Conservation (phyloP, 2,888 invertebrate genomes). For the Aporophyla lueneburgensis region DNA sequence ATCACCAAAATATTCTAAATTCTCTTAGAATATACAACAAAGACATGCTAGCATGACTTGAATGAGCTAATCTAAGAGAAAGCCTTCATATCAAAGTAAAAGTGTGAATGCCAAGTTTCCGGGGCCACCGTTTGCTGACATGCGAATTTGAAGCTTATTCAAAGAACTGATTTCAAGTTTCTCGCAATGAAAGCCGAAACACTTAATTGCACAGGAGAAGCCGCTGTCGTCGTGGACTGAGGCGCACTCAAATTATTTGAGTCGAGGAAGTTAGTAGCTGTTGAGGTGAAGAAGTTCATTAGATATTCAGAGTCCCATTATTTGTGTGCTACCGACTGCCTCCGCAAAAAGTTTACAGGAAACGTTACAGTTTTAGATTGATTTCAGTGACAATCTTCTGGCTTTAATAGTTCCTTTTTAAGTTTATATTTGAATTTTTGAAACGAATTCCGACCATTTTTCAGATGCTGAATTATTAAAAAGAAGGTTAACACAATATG, state of each 20-base stretch:
- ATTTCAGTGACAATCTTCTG: conserved; percentile 73
- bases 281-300: conserved; percentile 80
- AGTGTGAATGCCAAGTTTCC: conserved; percentile 58
- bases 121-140: conserved; percentile 58
- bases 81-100: conserved; percentile 46
- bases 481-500: not conserved
- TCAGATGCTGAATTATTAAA: not conserved
- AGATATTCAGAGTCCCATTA: conserved; percentile 80
- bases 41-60: conserved; percentile 16
- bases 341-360: conserved; percentile 44
- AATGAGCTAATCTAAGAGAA: conserved; percentile 46
- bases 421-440: conserved; percentile 71
- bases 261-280: conserved; percentile 72
- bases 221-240: conserved; percentile 69
- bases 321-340: conserved; percentile 72
- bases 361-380: conserved; percentile 77
- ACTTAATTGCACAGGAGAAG: conserved; percentile 81
- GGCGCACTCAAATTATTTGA: conserved; percentile 78
- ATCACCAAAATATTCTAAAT: not conserved
- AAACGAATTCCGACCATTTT: conserved; percentile 23
- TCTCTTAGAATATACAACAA: conserved; percentile 11
- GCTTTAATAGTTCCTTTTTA: conserved; percentile 70
- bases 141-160: conserved; percentile 74
- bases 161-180: conserved; percentile 80
- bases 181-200: conserved; percentile 81